A percentile compares a stretch with the other conserved stretches of the same genome.
These are phyloP conservation scores for Cyprinodon diabolis DNA, from an alignment of 2,797 vertebrate species.

Conservation along the genomic window DNA sequence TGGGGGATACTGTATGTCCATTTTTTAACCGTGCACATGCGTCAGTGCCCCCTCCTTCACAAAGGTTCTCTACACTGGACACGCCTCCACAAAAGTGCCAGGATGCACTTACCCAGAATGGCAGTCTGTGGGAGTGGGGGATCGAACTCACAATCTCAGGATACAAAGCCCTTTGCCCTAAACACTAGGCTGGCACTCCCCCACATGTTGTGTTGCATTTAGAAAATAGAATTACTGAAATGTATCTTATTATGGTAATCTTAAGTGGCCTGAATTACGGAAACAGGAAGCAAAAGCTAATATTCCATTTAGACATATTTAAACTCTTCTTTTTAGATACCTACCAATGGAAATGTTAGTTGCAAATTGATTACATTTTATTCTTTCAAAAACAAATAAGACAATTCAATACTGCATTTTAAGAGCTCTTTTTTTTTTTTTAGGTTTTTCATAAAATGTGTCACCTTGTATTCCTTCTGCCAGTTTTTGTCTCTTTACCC, in stretches of 20 bases:
- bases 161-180: too few species aligned
- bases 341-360: neutral
- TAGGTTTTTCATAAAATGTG: neutral
- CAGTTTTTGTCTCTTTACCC: neutral
- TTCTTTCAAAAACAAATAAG: neutral
- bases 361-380: neutral
- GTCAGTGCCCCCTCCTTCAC: too few species aligned
- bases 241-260: neutral
- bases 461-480: neutral
- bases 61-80: too few species aligned
- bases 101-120: too few species aligned
- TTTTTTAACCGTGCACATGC: too few species aligned
- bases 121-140: too few species aligned
- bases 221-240: neutral
- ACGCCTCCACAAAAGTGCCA: too few species aligned
- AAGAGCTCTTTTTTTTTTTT: neutral
- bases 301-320: neutral
- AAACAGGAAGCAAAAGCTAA: neutral
- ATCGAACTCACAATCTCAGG: too few species aligned
- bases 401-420: neutral
- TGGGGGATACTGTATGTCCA: too few species aligned
- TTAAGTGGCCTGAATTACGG: too few species aligned
- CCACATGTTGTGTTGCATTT: neutral
- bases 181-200: too few species aligned
- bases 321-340: neutral